Base-by-base conservation (phyloP, 2,113 vertebrate genomes). In the Semicossyphus pulcher region DNA sequence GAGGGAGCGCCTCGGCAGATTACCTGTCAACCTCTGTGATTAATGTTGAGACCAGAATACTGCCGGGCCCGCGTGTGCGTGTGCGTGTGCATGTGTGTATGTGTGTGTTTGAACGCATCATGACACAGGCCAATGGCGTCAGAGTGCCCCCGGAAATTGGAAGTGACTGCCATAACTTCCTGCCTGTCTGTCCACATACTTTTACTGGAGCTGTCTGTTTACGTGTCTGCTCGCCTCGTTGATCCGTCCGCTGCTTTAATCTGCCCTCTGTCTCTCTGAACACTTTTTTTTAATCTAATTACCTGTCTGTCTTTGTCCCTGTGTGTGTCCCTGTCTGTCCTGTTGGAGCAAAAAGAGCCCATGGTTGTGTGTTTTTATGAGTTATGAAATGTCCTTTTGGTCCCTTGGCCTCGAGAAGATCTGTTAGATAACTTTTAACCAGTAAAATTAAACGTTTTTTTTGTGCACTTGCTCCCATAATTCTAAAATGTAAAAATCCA, bases 11-110 rank as follows among this genome's bases (percentile, higher is more conserved):
- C 91, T 87, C 85, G 0, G 72, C 84, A 92, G 89, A 92, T 92
- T 90, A 89, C 88, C 87, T 93, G 92, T 93, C 90, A 92, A 75
- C 86, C 77, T 66, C 65, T 72, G 87, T 93, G 92, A 93, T 92
- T 91, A 92, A 93, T 93, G 90, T 84, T 72, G 86, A 91, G 88
- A 86, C 73, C 70, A 82, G 81, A 76, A 81, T 76, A 83, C 81
- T 80, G 76, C 77, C 32, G 75, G 70, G 72, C 54, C 56, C 72
- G 3, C 32, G 56, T 61, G 39, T 71, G 63, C 41, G 52, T 78
- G 79, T 63, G 64, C 56, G 32, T 72, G 65, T 65, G 74, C 39
- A 36, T 48, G 48, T 23, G 58, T 59, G 65, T 47, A 7, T 69
- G 54, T 72, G 76, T 72, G 67, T 74, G 77, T 83, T 15, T 63